A percentile compares a stretch with the other conserved stretches of the same genome.
phyloP scores from a whole-genome alignment of 2,113 vertebrate species.

The Thryonomys swinderianus region DNA sequence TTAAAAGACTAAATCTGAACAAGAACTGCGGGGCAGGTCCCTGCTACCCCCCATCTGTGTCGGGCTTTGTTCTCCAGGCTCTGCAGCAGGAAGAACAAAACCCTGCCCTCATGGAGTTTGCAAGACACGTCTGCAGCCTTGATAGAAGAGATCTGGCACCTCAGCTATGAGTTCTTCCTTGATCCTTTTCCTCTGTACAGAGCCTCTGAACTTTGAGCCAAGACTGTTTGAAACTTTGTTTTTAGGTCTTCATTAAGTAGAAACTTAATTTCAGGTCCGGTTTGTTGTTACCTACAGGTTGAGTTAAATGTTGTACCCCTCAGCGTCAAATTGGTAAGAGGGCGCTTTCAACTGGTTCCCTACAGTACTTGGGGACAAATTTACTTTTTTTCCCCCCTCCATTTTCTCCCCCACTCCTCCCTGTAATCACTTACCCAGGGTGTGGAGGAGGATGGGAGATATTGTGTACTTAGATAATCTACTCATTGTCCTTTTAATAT shows the following conservation, averaged over 20 bases:
- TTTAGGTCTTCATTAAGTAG: conserved; percentile 18
- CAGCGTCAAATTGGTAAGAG: not conserved
- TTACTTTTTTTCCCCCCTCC: conserved; percentile 46
- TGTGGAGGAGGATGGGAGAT: conserved; percentile 30
- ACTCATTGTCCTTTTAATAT: conserved; percentile 65
- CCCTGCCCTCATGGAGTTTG: not conserved
- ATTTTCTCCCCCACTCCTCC: conserved; percentile 14
- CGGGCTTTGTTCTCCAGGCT: not conserved
- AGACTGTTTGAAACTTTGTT: not conserved
- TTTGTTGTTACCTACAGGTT: not conserved
- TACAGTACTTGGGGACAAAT: not conserved
- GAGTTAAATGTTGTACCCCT: not conserved
- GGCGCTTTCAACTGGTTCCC: not conserved
- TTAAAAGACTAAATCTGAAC: not conserved
- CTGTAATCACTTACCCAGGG: not conserved
- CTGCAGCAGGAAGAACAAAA: not conserved
- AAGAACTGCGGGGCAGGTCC: not conserved
- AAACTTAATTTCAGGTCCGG: conserved; percentile 13
- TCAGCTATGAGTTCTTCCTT: not conserved
- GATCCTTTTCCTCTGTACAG: not conserved
- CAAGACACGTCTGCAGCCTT: not conserved
- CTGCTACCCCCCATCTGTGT: not conserved
- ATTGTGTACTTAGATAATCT: conserved; percentile 53
- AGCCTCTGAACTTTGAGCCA: conserved; percentile 36
- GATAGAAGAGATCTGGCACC: not conserved